Evolutionary conservation across 92 coral and sea anemone genomes (phyloP), one percentile per base, ranked within the genome.

Genomic region (Actinostola sp.): DNA sequence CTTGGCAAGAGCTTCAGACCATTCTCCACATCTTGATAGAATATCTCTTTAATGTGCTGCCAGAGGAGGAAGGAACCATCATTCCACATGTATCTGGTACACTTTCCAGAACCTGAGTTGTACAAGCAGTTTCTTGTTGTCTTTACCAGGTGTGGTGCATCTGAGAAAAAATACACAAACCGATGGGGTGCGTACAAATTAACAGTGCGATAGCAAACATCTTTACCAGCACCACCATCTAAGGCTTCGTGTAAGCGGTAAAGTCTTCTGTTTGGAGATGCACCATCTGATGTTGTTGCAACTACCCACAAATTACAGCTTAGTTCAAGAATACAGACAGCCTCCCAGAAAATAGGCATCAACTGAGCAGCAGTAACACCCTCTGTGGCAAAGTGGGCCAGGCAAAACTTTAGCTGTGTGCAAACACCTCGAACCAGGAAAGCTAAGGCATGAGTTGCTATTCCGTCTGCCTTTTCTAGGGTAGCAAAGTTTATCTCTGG

Each of bases 371-470:
- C 63, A 58, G 84, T 82, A 14, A 82, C 52, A 23, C 80, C 72
- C 32, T 71, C 49, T 35, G 92, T 87, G 13, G 88, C 79, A 66
- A 87, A 87, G 41, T 87, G 80, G 28, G 85, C 88, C 44, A 82
- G 64, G 45, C 66, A 60, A 50, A 82, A 79, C 70, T 87, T 82
- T 26, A 87, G 75, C 55, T 87, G 84, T 19, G 90, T 80, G 63
- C 81, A 86, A 20, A 81, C 59, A 26, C 87, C 92, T 48, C 87
- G 36, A 20, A 86, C 80, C 25, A 87, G 72, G 66, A 87, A 87
- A 45, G 71, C 82, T 14, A 82, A 43, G 50, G 88, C 88, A 76
- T 82, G 85, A 26, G 88, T 43, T 8, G 92, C 88, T 45, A 82
- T 76, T 33, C 23, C 69, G 72, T 81, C 84, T 31, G 33, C 54